A percentile compares a stretch with the other conserved stretches of the same genome.
Conservation (phyloP, 2,888 invertebrate species). For the Diachrysia chrysitis region DNA sequence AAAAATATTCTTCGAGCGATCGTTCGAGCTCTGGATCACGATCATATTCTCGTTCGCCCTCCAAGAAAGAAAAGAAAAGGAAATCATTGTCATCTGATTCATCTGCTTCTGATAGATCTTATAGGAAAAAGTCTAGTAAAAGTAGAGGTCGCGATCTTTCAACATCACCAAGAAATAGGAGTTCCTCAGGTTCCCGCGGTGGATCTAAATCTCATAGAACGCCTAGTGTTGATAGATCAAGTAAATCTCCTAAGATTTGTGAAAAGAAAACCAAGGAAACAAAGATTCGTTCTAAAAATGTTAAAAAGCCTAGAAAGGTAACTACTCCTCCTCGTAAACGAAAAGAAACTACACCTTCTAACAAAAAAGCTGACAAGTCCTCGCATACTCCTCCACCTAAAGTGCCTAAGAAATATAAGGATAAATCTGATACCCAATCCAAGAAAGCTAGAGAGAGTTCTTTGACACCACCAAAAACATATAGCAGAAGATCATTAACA, state of each 20-base stretch:
- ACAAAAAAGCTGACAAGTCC: constrained; percentile 68
- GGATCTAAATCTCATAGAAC: constrained; percentile 64
- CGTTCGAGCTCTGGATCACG: constrained; percentile 75
- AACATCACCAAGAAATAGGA: constrained; percentile 68
- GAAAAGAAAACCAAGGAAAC: constrained; percentile 63
- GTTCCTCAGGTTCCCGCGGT: constrained; percentile 63
- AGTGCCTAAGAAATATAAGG: constrained; percentile 68
- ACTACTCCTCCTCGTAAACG: constrained; percentile 61
- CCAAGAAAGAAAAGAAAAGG: constrained; percentile 67
- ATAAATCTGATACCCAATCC: constrained; percentile 64
- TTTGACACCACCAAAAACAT: constrained; percentile 82
- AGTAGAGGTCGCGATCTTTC: constrained; percentile 65
- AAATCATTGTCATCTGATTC: constrained; percentile 73
- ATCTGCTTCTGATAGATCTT: constrained; percentile 74
- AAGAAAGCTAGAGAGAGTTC: constrained; percentile 75
- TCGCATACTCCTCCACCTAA: constrained; percentile 75
- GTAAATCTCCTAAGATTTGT: constrained; percentile 64
- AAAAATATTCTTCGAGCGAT: constrained; percentile 80
- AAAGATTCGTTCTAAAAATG: constrained; percentile 67
- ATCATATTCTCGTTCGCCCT: constrained; percentile 72
- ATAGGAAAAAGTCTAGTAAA: constrained; percentile 64
- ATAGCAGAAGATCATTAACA: constrained; percentile 74
- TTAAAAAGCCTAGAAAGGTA: constrained; percentile 56
- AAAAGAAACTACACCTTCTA: constrained; percentile 66
- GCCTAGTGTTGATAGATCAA: constrained; percentile 63